Percentiles rank a stretch among this genome's conserved stretches.
These are phyloP conservation scores for Dromius quadrimaculatus DNA, from an alignment of 2,888 invertebrate species.

Conservation along the genomic window DNA sequence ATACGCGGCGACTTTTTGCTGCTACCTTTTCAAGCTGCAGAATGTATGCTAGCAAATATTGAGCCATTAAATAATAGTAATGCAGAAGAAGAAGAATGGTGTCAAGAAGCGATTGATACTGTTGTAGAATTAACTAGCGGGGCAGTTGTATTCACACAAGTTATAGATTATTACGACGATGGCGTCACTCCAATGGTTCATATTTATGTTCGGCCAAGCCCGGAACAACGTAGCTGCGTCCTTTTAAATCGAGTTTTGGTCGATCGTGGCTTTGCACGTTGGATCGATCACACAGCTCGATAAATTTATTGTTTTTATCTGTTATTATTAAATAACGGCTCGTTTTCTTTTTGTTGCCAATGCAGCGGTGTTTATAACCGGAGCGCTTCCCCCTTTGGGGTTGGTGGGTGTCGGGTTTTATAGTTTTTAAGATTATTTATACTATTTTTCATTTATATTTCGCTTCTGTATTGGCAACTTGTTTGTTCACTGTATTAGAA, in stretches of 20 bases:
- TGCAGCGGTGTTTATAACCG: slow-evolving; percentile 41
- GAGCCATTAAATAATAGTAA: slow-evolving; percentile 83
- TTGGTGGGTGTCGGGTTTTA: slow-evolving; percentile 44
- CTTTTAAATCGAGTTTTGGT: slow-evolving; percentile 90
- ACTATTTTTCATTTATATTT: slow-evolving; percentile 17
- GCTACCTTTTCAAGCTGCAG: slow-evolving; percentile 97
- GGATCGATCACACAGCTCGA: slow-evolving; percentile 66
- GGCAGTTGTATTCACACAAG: slow-evolving; percentile 88
- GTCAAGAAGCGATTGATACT: slow-evolving; percentile 80
- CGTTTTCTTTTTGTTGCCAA: slow-evolving; percentile 43
- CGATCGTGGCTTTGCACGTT: slow-evolving; percentile 84
- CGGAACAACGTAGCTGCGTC: slow-evolving; percentile 69
- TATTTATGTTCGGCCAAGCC: slow-evolving; percentile 74
- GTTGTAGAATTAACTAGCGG: slow-evolving; percentile 86
- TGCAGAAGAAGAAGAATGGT: slow-evolving; percentile 73
- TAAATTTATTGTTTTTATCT: slow-evolving; percentile 24
- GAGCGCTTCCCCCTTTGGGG: slow-evolving; percentile 29
- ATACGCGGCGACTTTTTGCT: slow-evolving; percentile 94
- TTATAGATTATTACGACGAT: slow-evolving; percentile 83
- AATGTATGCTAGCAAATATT: slow-evolving; percentile 92
- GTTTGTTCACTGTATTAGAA: slow-evolving; percentile 43
- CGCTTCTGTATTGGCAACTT: slow-evolving; percentile 45
- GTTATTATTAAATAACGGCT: slow-evolving; percentile 13
- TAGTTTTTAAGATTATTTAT: slow-evolving; percentile 38
- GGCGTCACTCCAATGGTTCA: slow-evolving; percentile 81